Evolutionary conservation across 2,113 vertebrate genomes (phyloP).

Genomic region (Tetrax tetrax): DNA sequence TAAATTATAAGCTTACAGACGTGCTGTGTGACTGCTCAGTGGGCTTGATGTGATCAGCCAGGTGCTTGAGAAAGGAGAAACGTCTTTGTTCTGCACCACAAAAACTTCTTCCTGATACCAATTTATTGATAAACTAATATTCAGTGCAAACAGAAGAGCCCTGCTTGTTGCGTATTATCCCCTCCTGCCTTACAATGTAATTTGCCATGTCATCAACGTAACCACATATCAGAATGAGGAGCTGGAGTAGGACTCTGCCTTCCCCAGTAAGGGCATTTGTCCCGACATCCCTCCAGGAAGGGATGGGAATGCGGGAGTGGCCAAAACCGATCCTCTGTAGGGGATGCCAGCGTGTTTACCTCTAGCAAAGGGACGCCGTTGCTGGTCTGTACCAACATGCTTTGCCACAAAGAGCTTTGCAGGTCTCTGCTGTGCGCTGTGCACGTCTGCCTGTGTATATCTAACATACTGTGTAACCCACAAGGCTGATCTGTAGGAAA

Average conservation of each 20-base stretch:
- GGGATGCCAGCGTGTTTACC: neutral
- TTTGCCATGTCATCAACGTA: neutral
- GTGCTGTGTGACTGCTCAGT: neutral
- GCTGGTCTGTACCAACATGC: fast-evolving
- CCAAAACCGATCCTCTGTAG: neutral
- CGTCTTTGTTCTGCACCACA: neutral
- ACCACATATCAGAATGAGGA: neutral
- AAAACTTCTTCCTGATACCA: neutral
- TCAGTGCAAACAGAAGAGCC: neutral
- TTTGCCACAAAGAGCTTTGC: neutral
- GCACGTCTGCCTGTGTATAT: neutral
- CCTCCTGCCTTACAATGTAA: neutral
- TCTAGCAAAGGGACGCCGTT: fast-evolving
- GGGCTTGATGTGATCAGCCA: neutral
- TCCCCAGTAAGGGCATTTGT: fast-evolving
- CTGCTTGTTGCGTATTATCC: neutral
- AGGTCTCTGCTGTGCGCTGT: slow-evolving; percentile 34
- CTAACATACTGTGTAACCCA: slow-evolving; percentile 34
- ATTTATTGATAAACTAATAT: neutral
- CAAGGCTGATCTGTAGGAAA: slow-evolving; percentile 44
- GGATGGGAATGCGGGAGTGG: neutral
- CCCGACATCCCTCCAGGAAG: neutral
- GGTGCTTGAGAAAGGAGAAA: neutral
- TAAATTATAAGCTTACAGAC: neutral
- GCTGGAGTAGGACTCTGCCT: neutral